phyloP scores from a whole-genome alignment of 1,140 invertebrate species.

The Dreissena rostriformis region DNA sequence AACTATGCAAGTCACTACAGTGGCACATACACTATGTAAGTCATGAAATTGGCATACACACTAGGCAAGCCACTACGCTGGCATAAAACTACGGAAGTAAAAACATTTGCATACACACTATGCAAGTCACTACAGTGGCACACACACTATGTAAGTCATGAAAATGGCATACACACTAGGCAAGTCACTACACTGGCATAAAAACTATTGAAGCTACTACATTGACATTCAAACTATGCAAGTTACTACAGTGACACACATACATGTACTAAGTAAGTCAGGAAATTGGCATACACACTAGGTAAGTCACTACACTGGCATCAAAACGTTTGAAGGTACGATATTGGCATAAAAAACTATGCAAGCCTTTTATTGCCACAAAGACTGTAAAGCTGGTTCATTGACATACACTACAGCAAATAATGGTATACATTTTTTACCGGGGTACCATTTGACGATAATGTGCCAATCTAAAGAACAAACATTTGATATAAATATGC shows the following conservation, averaged over 20 bases:
- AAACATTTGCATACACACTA: no score
- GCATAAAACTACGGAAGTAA: constrained; percentile 5
- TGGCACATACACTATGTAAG: no score
- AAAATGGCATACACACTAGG: background rate
- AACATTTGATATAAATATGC: no score
- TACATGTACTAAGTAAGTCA: constrained; percentile 5
- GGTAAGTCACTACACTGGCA: constrained; percentile 1
- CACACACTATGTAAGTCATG: constrained; percentile 11
- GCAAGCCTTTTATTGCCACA: constrained; percentile 5
- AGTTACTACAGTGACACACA: background rate
- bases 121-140: constrained; percentile 6
- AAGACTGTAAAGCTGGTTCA: constrained; percentile 1
- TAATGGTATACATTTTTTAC: background rate
- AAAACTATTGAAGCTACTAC: background rate
- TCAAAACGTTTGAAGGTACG: background rate
- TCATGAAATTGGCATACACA: no score
- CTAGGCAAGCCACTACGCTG: constrained; percentile 22
- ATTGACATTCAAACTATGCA: no score
- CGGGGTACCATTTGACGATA: no score
- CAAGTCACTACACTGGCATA: constrained; percentile 29
- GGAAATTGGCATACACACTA: constrained; percentile 20
- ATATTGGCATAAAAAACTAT: background rate
- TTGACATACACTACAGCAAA: background rate
- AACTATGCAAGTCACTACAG: background rate
- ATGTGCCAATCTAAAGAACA: no score